Base-by-base conservation (phyloP, 2,113 vertebrate genomes). In the Lonchura striata region DNA sequence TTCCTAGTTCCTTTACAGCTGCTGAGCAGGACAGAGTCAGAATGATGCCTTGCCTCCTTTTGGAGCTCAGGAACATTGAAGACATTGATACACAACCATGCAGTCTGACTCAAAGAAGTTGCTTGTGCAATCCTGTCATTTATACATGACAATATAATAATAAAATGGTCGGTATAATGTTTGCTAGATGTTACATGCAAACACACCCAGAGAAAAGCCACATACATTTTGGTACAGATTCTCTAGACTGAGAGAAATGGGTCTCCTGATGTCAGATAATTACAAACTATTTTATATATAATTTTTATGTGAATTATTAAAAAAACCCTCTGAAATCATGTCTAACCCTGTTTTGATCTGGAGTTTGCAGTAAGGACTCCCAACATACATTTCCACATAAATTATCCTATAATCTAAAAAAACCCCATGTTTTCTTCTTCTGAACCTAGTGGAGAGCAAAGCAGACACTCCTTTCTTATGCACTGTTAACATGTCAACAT, bases 141-240 rank as follows among this genome's bases (percentile, higher is more conserved):
- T 50, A 72, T 15, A 61, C 14, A 44, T 16, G 31, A 18, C 46
- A 60, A 69, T 13, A 7, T 11, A 72, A 47, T 18, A 63, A 56
- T 6, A 16, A 76, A 79, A 87, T 49, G 14, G 46, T n/a, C n/a
- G n/a, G 11, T 57, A 15, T 41, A 70, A 53, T 3, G 3, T n/a
- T 74, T 88, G 31, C 7, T 61, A 66, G 42, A 2, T 84, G 54
- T 50, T 16, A 23, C 7, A 17, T 4, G 9, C 9, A 59, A 63
- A 41, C 0, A 0, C 19, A 74, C 14, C n/a, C 65, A 54, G 47
- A 75, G 31, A 9, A 83, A 49, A 0, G 3, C 4, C 39, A 44
- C 24, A 33, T 42, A 50, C 0, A 13, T 1, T 7, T 39, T 10
- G 16, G 10, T 10, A 44, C 2, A 57, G 44, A 30, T 57, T 44